Conservation (phyloP, 2,113 vertebrate species). For the Chaenogobius annularis region DNA sequence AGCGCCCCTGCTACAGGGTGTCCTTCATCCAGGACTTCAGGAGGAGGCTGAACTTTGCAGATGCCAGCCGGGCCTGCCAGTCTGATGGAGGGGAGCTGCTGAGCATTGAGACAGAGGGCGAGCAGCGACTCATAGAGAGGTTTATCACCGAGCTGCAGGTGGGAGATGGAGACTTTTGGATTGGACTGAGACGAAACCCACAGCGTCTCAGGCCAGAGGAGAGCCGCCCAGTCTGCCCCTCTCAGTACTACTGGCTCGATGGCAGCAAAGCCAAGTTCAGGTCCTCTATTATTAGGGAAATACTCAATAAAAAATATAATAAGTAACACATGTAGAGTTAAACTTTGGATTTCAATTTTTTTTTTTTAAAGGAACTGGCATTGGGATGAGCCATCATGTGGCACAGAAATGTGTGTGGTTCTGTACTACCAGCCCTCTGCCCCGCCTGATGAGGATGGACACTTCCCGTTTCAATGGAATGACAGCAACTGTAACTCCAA, state of each 20-base stretch:
- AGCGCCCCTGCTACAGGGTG: constrained; percentile 90
- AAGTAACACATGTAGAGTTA: too few species aligned
- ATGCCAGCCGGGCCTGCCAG: constrained; percentile 81
- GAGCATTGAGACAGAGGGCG: constrained; percentile 85
- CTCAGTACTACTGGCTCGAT: constrained; percentile 86
- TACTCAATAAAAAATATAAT: neutral
- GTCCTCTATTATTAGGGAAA: constrained; percentile 59
- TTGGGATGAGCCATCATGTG: constrained; percentile 90
- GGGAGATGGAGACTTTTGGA: constrained; percentile 92
- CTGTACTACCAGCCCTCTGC: constrained; percentile 88
- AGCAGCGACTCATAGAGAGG: constrained; percentile 86
- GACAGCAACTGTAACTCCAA: constrained; percentile 89
- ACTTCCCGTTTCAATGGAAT: constrained; percentile 90
- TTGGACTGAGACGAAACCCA: constrained; percentile 83
- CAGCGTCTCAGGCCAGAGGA: constrained; percentile 46
- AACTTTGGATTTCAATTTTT: neutral
- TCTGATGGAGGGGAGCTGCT: constrained; percentile 83
- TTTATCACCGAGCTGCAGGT: constrained; percentile 80
- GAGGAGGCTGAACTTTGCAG: constrained; percentile 81
- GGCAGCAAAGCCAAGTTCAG: constrained; percentile 84
- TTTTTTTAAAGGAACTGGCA: constrained; percentile 87
- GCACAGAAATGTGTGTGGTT: constrained; percentile 87
- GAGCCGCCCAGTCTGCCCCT: constrained; percentile 75
- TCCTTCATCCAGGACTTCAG: constrained; percentile 84
- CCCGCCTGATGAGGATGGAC: constrained; percentile 76